These are phyloP conservation scores for Tychaedon coryphoeus DNA, from an alignment of 2,113 vertebrate species.

Conservation along the genomic window DNA sequence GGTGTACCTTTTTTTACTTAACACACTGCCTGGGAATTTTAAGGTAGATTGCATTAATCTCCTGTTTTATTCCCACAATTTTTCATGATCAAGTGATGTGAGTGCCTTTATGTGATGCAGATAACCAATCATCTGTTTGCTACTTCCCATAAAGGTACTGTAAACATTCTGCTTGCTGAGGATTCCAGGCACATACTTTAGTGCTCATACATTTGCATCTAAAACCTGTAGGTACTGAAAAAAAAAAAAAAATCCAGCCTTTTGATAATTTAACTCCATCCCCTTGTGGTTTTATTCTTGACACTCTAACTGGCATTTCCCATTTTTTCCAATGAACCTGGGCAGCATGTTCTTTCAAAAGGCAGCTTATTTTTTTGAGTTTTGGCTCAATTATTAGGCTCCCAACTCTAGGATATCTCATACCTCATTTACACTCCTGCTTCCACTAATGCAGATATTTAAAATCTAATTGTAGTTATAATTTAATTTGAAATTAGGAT, in stretches of 20 bases:
- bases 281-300: background rate
- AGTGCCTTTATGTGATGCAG: background rate
- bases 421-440: background rate
- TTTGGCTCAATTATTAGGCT: background rate
- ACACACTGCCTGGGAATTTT: background rate
- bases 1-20: background rate
- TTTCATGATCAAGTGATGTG: background rate
- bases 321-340: background rate
- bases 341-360: background rate
- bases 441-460: background rate
- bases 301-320: background rate
- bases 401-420: background rate
- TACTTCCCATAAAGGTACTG: background rate
- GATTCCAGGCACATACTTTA: background rate
- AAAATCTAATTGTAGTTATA: background rate
- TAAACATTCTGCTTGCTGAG: background rate
- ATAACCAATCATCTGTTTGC: background rate
- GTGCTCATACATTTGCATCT: background rate
- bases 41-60: background rate
- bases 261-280: background rate
- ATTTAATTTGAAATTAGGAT: background rate
- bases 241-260: background rate
- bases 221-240: background rate
- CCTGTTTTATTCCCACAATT: background rate
- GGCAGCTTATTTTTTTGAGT: background rate